Conservation (phyloP, 2,113 vertebrate species). For the Raja brachyura region DNA sequence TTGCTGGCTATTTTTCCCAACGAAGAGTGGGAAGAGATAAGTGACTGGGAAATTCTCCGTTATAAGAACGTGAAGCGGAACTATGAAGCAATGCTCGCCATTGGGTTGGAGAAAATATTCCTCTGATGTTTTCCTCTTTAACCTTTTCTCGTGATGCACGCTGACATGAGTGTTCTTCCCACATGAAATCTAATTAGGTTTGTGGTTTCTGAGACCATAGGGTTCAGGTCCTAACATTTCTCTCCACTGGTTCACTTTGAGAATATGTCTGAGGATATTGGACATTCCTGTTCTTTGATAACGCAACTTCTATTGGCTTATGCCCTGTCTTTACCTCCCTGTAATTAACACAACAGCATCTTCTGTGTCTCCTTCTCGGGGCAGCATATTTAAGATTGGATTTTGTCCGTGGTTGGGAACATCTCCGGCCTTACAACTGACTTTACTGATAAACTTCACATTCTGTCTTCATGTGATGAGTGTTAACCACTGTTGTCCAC, state of each 20-base stretch:
- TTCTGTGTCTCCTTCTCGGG: too few relatives aligned
- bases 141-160: not conserved
- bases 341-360: too few relatives aligned
- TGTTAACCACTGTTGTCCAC: too few relatives aligned
- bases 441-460: too few relatives aligned
- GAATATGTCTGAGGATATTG: not conserved
- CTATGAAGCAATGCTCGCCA: slow-evolving; percentile 41
- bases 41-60: slow-evolving; percentile 48
- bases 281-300: not conserved
- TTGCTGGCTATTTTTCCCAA: slow-evolving; percentile 48
- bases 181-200: not conserved
- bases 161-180: too few relatives aligned
- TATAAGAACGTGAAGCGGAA: slow-evolving; percentile 51
- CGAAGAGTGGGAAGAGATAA: slow-evolving; percentile 48
- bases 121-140: not conserved
- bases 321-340: too few relatives aligned
- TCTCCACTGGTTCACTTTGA: not conserved
- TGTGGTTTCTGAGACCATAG: not conserved
- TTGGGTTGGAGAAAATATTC: slow-evolving; percentile 43
- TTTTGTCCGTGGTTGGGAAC: too few relatives aligned
- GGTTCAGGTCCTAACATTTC: not conserved
- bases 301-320: not conserved
- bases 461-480: too few relatives aligned
- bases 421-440: too few relatives aligned
- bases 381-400: too few relatives aligned